Conservation (phyloP, 2,797 vertebrate species). For the Lepilemur septentrionalis region DNA sequence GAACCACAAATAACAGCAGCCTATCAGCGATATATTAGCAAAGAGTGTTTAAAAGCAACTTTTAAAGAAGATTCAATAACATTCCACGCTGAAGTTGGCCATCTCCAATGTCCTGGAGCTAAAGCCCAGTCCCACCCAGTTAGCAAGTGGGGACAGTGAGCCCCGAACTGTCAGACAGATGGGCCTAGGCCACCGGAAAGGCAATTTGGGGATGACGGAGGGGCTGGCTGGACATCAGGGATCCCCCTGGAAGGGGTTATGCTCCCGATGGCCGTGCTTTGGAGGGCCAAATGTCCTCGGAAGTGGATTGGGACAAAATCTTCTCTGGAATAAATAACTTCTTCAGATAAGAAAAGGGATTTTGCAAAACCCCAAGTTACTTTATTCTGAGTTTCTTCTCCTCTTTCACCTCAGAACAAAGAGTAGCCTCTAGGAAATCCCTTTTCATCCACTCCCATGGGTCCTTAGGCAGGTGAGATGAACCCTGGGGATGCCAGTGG, state of each 20-base stretch:
- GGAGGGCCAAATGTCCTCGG: background rate
- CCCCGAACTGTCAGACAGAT: background rate
- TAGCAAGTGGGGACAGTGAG: background rate
- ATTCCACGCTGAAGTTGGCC: background rate
- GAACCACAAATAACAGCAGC: slow-evolving; percentile 37
- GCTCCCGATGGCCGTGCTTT: background rate
- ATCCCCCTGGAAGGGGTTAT: background rate
- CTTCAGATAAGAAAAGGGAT: background rate
- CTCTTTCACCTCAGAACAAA: background rate
- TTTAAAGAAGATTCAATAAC: slow-evolving; percentile 39
- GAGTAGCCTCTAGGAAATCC: background rate
- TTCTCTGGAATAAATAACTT: background rate
- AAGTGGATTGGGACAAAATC: background rate
- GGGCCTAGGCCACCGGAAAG: background rate
- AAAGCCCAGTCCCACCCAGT: background rate
- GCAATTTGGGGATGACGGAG: background rate
- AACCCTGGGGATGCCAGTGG: background rate
- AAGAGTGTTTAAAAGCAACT: slow-evolving; percentile 44
- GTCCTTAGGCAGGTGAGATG: background rate
- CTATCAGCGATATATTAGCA: slow-evolving; percentile 11
- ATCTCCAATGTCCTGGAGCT: background rate
- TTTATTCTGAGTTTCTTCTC: background rate
- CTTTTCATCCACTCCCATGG: background rate
- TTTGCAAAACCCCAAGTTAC: background rate
- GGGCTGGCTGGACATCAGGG: background rate